These are phyloP conservation scores for Antennarius striatus DNA, from an alignment of 2,113 vertebrate species.

Conservation along the genomic window DNA sequence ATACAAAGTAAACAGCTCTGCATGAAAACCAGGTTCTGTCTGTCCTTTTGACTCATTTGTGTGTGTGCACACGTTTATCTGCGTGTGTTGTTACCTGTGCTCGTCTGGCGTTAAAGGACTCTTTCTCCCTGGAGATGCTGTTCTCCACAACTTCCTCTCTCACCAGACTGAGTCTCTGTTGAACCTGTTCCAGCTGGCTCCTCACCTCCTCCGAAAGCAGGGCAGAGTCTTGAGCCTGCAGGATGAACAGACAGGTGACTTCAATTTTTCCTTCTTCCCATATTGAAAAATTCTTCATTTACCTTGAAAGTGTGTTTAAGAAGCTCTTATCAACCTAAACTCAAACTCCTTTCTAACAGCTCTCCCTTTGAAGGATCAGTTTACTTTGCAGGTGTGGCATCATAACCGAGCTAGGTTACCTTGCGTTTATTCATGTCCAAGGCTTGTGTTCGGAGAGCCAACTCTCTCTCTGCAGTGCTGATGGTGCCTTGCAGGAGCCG, in stretches of 20 bases:
- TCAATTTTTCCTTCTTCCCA: neutral
- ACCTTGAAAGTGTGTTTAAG: neutral
- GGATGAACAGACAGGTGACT: neutral
- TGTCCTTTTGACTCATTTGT: no score
- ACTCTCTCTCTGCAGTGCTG: conserved; percentile 92
- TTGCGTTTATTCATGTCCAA: conserved; percentile 98
- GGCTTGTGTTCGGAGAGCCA: conserved; percentile 90
- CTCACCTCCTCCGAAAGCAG: conserved; percentile 91
- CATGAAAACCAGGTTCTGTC: no score
- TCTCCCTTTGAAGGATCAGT: no score
- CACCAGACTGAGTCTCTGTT: conserved; percentile 90
- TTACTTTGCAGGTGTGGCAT: neutral
- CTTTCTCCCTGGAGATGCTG: conserved; percentile 94
- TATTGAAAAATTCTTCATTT: neutral
- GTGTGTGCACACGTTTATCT: neutral
- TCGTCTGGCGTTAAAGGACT: conserved; percentile 93
- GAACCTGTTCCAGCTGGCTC: conserved; percentile 87
- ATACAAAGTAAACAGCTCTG: no score
- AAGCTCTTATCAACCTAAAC: neutral
- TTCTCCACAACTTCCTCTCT: conserved; percentile 94
- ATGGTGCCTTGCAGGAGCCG: conserved; percentile 97
- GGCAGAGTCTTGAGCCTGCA: conserved; percentile 90
- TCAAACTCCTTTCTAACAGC: neutral
- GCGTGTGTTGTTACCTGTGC: conserved; percentile 85
- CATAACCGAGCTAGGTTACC: conserved; percentile 64